Percentiles rank a stretch among this genome's conserved stretches.
phyloP scores from a whole-genome alignment of 2,888 invertebrate genomes.

The Drosophila yooni region DNA sequence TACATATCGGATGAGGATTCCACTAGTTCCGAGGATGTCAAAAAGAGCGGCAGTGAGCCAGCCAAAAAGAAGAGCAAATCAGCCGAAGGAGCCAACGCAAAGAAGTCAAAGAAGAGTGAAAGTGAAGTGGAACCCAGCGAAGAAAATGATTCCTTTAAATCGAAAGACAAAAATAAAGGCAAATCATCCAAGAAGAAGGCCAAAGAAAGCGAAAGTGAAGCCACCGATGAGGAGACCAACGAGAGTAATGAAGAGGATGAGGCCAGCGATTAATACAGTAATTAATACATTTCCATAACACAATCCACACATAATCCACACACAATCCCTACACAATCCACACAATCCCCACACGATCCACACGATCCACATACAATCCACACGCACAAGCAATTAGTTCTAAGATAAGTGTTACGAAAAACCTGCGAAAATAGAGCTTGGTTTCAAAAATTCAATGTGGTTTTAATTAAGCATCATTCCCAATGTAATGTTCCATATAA shows the following conservation, averaged over 20 bases:
- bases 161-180: conserved; percentile 75
- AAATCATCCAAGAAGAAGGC: conserved; percentile 52
- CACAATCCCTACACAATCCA: conserved; percentile 1
- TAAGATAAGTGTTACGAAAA: conserved; percentile 48
- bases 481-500: conserved; percentile 34
- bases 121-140: conserved; percentile 80
- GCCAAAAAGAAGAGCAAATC: conserved; percentile 73
- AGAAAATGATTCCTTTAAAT: conserved; percentile 87
- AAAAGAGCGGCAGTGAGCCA: conserved; percentile 64
- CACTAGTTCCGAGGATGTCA: conserved; percentile 86
- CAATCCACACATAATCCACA: neutral
- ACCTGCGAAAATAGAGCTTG: conserved; percentile 9
- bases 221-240: conserved; percentile 74
- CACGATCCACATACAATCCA: neutral
- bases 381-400: conserved; percentile 28
- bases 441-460: conserved; percentile 11
- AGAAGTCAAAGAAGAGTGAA: conserved; percentile 83
- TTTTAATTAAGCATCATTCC: conserved; percentile 37
- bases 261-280: conserved; percentile 61
- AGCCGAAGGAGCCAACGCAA: conserved; percentile 21
- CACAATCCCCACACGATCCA: neutral
- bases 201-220: conserved; percentile 84
- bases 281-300: conserved; percentile 30
- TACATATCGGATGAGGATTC: conserved; percentile 91
- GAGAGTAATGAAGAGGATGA: conserved; percentile 58